Percentiles rank a stretch among this genome's conserved stretches.
Conservation (phyloP, 1,140 invertebrate species). For the Liolophura sinensis region DNA sequence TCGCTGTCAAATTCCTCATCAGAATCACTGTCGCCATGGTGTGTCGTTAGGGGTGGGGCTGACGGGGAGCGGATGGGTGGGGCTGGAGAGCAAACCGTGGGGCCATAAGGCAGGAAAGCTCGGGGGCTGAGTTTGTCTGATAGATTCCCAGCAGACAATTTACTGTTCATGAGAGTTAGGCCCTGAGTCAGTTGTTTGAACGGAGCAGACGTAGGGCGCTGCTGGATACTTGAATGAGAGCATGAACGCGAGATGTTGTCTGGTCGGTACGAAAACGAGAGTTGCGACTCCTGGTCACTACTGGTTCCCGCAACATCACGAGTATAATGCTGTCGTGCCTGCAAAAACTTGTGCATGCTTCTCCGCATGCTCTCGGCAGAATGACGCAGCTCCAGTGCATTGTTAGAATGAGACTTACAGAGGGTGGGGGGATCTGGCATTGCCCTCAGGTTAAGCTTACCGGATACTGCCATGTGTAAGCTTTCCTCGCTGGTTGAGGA, state of each 20-base stretch:
- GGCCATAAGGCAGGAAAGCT: slow-evolving; percentile 31
- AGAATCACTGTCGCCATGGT: slow-evolving; percentile 30
- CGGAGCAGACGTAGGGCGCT: slow-evolving; percentile 38
- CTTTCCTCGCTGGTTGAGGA: neutral
- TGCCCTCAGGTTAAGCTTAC: slow-evolving; percentile 33
- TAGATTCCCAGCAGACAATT: slow-evolving; percentile 11
- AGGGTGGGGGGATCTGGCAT: slow-evolving; percentile 31
- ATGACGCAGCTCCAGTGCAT: slow-evolving; percentile 26
- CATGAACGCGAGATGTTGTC: neutral
- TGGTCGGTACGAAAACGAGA: slow-evolving; percentile 8
- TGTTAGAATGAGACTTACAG: slow-evolving; percentile 10
- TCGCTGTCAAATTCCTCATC: slow-evolving; percentile 27
- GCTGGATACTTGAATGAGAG: slow-evolving; percentile 1
- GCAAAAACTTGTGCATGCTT: slow-evolving; percentile 54
- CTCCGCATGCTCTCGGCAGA: slow-evolving; percentile 41
- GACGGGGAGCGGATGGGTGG: slow-evolving; percentile 37
- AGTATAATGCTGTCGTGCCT: slow-evolving; percentile 36
- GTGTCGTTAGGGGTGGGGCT: slow-evolving; percentile 42
- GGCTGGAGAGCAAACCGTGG: slow-evolving; percentile 13
- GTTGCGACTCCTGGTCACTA: slow-evolving; percentile 46
- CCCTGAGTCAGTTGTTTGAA: slow-evolving; percentile 21
- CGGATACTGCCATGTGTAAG: neutral
- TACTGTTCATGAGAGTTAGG: slow-evolving; percentile 12
- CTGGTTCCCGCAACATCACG: slow-evolving; percentile 20
- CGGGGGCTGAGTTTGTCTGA: slow-evolving; percentile 43